Evolutionary conservation across 2,797 vertebrate species (phyloP).

Genomic region (Tenualosa thibaudeaui): DNA sequence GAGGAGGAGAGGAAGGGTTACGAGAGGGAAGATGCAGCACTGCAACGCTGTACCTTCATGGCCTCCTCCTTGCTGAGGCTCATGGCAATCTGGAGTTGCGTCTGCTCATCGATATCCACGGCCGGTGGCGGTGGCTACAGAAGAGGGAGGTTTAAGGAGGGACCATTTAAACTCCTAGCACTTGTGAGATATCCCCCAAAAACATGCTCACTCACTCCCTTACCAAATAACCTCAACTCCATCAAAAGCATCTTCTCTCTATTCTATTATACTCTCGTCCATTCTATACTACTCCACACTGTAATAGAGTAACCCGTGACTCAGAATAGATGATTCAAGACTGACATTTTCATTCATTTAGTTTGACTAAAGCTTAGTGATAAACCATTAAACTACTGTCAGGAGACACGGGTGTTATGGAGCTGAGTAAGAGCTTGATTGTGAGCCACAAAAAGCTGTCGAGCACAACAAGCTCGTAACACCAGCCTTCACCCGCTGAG

Average conservation of each 20-base stretch:
- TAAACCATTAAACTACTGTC: not conserved
- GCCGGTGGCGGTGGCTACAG: slow-evolving; percentile 57
- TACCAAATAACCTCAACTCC: not conserved
- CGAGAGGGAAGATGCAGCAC: slow-evolving; percentile 30
- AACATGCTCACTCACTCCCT: not conserved
- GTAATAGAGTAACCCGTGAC: not conserved
- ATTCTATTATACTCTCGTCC: not conserved
- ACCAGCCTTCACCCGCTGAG: not conserved
- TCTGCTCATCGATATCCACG: slow-evolving; percentile 89
- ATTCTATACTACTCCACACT: not conserved
- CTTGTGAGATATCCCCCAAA: not conserved
- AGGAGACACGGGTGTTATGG: not conserved
- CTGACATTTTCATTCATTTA: not conserved
- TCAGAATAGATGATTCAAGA: not conserved
- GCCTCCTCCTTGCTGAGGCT: slow-evolving; percentile 76
- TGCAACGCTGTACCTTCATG: slow-evolving; percentile 68
- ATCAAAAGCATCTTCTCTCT: not conserved
- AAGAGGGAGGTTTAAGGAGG: slow-evolving; percentile 41
- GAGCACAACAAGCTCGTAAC: not conserved
- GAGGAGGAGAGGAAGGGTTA: not conserved
- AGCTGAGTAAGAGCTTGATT: not conserved
- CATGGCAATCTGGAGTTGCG: slow-evolving; percentile 90
- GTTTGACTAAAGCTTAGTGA: not conserved
- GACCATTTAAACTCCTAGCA: not conserved
- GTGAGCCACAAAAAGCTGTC: slow-evolving; percentile 26